These are phyloP conservation scores for Spongilla lacustris DNA, from an alignment of 37 sponge, comb jelly and placozoan genomes.

Conservation along the genomic window DNA sequence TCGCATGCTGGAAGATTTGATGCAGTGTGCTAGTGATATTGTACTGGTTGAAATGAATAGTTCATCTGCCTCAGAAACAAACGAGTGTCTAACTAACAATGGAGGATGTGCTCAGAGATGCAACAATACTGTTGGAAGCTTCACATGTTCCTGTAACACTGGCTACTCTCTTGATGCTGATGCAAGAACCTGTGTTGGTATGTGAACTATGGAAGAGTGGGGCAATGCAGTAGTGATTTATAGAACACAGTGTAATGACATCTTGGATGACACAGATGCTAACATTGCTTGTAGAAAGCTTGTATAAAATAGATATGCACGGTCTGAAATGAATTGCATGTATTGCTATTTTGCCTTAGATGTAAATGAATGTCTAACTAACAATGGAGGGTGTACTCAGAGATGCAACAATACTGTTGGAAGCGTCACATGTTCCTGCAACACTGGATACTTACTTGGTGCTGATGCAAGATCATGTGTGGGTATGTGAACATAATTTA, in stretches of 20 bases:
- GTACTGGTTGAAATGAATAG: background rate
- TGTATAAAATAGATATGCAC: background rate
- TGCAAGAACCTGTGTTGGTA: slow-evolving; percentile 3
- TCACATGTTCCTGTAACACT: slow-evolving; percentile 15
- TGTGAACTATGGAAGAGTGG: background rate
- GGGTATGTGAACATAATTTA: background rate
- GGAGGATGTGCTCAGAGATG: slow-evolving; percentile 5
- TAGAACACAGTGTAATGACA: no score
- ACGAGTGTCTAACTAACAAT: background rate
- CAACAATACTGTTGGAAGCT: slow-evolving; percentile 15
- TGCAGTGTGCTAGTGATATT: background rate
- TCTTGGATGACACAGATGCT: slow-evolving; percentile 3
- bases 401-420: slow-evolving; percentile 14
- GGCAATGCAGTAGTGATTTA: no score
- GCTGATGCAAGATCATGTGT: slow-evolving; percentile 1
- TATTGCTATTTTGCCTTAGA: background rate
- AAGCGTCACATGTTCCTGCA: slow-evolving; percentile 13
- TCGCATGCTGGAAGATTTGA: background rate
- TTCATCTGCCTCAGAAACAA: background rate
- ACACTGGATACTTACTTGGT: slow-evolving; percentile 24
- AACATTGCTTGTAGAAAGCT: slow-evolving; percentile 26
- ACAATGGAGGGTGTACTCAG: background rate
- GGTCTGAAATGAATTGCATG: background rate
- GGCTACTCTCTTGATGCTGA: slow-evolving; percentile 22
- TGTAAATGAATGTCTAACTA: background rate